Evolutionary conservation across 2,888 invertebrate species (phyloP).

Genomic region (Mythimna ferrago): DNA sequence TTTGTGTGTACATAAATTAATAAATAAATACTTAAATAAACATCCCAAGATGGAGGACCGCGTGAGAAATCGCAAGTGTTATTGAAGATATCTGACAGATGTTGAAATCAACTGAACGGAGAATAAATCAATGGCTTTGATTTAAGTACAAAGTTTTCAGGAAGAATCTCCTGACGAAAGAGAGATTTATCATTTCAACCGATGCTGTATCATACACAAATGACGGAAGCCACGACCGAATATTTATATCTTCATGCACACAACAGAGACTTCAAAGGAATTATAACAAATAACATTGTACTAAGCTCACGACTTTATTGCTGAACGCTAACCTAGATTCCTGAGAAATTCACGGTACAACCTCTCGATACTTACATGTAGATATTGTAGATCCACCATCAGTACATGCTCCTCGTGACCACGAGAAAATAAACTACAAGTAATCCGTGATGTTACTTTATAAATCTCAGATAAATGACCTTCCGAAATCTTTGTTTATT

Average conservation of each 20-base stretch:
- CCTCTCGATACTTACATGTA: constrained; percentile 25
- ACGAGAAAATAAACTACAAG: constrained; percentile 49
- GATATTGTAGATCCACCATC: constrained; percentile 36
- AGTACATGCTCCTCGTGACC: constrained; percentile 49
- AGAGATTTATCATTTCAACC: constrained; percentile 8
- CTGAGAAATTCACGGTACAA: constrained; percentile 28
- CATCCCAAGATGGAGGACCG: no score
- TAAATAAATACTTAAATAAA: no score
- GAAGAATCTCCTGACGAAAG: not conserved
- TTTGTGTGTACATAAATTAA: no score
- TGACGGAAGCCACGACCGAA: constrained; percentile 41
- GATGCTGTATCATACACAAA: constrained; percentile 17
- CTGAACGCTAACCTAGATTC: constrained; percentile 37
- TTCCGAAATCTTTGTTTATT: constrained; percentile 30
- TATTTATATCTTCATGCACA: constrained; percentile 41
- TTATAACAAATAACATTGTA: constrained; percentile 36
- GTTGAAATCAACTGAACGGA: no score
- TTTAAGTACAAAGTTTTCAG: no score
- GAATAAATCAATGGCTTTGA: no score
- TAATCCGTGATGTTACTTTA: constrained; percentile 9
- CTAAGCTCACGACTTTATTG: constrained; percentile 35
- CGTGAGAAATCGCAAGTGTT: not conserved
- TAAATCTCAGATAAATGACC: constrained; percentile 32
- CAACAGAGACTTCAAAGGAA: constrained; percentile 38
- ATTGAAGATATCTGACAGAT: no score